Evolutionary conservation across 2,797 vertebrate species (phyloP), one percentile per base, ranked within the genome.

Genomic region (Sternarchorhynchus goeldii): DNA sequence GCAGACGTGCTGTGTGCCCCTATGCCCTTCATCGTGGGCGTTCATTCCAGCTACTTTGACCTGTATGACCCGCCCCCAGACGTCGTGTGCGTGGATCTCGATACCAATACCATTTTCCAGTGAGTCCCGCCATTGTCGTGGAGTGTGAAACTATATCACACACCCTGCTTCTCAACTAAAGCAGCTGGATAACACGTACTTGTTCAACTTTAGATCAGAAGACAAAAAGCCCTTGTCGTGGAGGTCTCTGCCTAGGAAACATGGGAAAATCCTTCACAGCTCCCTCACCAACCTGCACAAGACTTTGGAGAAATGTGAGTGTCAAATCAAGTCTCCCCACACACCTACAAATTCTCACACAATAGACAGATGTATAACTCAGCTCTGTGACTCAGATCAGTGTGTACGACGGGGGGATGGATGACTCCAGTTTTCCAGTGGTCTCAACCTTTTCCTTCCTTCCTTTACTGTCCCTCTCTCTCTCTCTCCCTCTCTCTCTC

Each of bases 1-100:
- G 95, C 96, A 0, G 96, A 96, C 0, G 96, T 98, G 82, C 91
- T 98, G 76, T 93, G 94, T 17, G 97, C 97, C 5, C 97, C 97
- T 0, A 95, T 97, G 91, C 96, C 97, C 69, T 98, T 98, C 91
- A 95, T 98, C 3, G 96, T 98, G 84, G 97, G 97, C 5, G 93
- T 98, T 81, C 96, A 98, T 92, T 98, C 97, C 89, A 97, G 95
- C 90, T 97, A 97, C 90, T 98, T 98, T 0, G 96, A 99, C 90
- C 92, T 96, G 64, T 93, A 96, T 0, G 94, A 97, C 87, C 96
- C 95, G 0, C 96, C 96, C 0, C 82, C 89, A 0, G 96, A 98
- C 0, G 96, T 98, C 86, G 92, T 97, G 84, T 98, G 95, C 29
- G 94, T 98, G 0, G 97, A 98, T 81, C 93, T 98, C 76, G 96